Percentiles rank a stretch among this genome's conserved stretches.
Evolutionary conservation across 2,113 vertebrate genomes (phyloP).

Genomic region (Pholis gunnellus): DNA sequence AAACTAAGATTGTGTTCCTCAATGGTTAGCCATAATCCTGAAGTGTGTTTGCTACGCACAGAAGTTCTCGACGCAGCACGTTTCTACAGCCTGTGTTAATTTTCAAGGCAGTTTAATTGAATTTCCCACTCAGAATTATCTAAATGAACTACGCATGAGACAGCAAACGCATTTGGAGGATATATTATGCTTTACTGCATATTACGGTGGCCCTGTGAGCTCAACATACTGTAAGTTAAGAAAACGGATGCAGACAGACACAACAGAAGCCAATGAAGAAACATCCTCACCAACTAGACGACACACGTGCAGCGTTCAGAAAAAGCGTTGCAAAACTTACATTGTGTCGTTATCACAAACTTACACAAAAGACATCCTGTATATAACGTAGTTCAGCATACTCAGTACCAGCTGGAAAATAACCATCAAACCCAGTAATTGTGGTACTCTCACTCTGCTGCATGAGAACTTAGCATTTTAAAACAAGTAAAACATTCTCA

Average conservation of each 20-base stretch:
- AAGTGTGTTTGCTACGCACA: slow-evolving; percentile 23
- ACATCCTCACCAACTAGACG: not conserved
- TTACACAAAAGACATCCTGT: not conserved
- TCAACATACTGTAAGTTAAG: not conserved
- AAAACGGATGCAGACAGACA: not conserved
- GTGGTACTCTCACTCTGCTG: not conserved
- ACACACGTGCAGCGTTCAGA: not conserved
- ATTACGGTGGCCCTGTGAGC: not conserved
- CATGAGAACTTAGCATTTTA: not conserved
- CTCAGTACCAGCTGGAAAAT: not conserved
- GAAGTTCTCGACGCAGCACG: not conserved
- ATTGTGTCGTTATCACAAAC: slow-evolving; percentile 23
- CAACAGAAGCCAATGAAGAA: not conserved
- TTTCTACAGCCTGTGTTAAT: slow-evolving; percentile 2
- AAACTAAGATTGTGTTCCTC: slow-evolving; percentile 15
- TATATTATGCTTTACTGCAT: not conserved
- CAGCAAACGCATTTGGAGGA: not conserved
- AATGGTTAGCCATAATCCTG: slow-evolving; percentile 5
- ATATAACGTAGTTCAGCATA: not conserved
- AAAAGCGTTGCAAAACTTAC: not conserved
- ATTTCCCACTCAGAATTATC: slow-evolving; percentile 21
- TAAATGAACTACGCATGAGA: slow-evolving; percentile 6
- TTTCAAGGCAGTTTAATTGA: slow-evolving; percentile 31
- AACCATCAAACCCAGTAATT: not conserved
- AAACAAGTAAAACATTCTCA: not conserved